Evolutionary conservation across 1,140 invertebrate genomes (phyloP).

Genomic region (Antheraea pernyi): DNA sequence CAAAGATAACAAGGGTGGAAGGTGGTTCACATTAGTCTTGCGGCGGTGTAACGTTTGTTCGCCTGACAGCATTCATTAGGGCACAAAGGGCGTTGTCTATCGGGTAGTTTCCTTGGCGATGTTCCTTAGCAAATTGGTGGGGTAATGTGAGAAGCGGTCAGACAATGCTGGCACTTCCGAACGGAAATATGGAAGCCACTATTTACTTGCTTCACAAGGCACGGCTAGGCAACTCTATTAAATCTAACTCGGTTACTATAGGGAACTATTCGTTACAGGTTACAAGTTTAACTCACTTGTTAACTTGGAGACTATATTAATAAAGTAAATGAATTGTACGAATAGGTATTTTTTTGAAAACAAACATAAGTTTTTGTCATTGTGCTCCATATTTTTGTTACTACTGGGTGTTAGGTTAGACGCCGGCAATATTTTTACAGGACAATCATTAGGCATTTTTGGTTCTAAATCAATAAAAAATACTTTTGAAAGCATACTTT

Average conservation of each 20-base stretch:
- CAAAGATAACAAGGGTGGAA: conserved; percentile 58
- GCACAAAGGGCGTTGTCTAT: conserved; percentile 64
- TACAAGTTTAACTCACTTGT: neutral
- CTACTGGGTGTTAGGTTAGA: too few relatives aligned
- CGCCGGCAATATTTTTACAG: too few relatives aligned
- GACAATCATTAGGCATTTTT: too few relatives aligned
- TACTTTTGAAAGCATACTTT: too few relatives aligned
- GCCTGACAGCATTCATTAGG: conserved; percentile 67
- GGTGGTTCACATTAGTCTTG: conserved; percentile 57
- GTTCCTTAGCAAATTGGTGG: conserved; percentile 52
- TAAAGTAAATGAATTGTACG: neutral
- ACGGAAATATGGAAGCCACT: conserved; percentile 31
- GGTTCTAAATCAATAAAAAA: too few relatives aligned
- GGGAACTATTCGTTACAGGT: neutral
- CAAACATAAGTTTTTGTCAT: too few relatives aligned
- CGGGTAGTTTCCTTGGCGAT: conserved; percentile 54
- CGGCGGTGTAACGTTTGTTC: conserved; percentile 51
- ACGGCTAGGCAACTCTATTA: conserved; percentile 9
- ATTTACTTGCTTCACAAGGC: conserved; percentile 22
- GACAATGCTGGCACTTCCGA: conserved; percentile 37
- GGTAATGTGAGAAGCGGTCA: conserved; percentile 44
- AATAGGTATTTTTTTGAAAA: too few relatives aligned
- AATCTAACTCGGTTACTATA: neutral
- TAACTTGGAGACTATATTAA: neutral
- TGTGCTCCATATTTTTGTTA: too few relatives aligned